These are phyloP conservation scores for Cossypha heuglini DNA, from an alignment of 2,797 vertebrate species.

Conservation along the genomic window DNA sequence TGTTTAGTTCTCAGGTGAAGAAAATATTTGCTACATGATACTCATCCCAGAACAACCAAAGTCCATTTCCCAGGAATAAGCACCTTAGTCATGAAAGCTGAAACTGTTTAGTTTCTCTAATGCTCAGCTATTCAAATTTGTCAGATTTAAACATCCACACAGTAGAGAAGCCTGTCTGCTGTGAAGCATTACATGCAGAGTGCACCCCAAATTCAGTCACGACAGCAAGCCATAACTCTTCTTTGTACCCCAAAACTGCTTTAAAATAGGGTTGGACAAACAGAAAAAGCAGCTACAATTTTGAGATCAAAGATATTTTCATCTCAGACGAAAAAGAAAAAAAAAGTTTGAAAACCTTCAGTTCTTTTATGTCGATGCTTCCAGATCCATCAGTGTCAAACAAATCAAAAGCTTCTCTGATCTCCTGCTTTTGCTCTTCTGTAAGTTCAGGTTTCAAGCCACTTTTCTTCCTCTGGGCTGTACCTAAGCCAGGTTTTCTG, in stretches of 20 bases:
- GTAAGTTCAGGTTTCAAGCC: slow-evolving; percentile 82
- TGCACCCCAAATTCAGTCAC: neutral
- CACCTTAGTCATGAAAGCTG: neutral
- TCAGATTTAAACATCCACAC: neutral
- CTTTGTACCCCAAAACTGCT: neutral
- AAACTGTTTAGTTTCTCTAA: neutral
- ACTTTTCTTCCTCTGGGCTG: slow-evolving; percentile 80
- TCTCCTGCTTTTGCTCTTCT: slow-evolving; percentile 91
- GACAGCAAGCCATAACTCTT: neutral
- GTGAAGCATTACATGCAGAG: neutral
- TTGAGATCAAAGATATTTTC: neutral
- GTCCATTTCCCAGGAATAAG: neutral
- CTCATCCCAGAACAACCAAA: neutral
- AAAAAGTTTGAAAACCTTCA: slow-evolving; percentile 80
- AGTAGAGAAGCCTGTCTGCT: neutral
- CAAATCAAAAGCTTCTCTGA: slow-evolving; percentile 92
- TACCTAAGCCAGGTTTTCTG: slow-evolving; percentile 70
- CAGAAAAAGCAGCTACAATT: neutral
- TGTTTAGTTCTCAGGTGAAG: neutral
- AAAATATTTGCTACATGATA: neutral
- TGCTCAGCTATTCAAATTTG: neutral
- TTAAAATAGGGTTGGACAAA: neutral
- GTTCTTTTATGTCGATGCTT: slow-evolving; percentile 90
- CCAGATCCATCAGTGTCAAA: slow-evolving; percentile 91
- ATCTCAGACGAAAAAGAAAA: neutral